phyloP scores from a whole-genome alignment of 2,797 vertebrate species.

The Mastacembelus armatus region DNA sequence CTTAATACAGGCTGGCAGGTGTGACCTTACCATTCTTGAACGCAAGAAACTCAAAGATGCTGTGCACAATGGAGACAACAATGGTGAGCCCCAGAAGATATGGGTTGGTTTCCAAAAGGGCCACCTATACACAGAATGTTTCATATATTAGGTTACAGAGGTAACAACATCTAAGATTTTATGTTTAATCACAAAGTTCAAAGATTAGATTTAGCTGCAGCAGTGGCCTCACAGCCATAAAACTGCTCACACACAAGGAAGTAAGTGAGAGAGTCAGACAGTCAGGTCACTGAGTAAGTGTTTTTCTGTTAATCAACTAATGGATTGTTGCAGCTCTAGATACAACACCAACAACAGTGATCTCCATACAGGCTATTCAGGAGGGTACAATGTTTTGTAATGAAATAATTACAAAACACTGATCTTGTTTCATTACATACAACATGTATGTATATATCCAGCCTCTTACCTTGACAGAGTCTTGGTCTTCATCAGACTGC shows the following conservation, averaged over 20 bases:
- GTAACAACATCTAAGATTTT: neutral
- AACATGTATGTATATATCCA: too few species aligned
- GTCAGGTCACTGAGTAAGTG: too few species aligned
- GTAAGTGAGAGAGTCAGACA: too few species aligned
- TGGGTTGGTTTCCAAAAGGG: slow-evolving; percentile 95
- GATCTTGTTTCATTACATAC: neutral
- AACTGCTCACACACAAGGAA: too few species aligned
- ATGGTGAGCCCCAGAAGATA: slow-evolving; percentile 95
- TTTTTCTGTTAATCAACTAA: too few species aligned
- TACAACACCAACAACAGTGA: neutral
- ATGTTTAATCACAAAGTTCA: neutral
- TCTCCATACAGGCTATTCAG: neutral
- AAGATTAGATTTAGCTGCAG: too few species aligned
- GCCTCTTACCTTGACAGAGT: slow-evolving; percentile 91
- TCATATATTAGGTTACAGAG: neutral
- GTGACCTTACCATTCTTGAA: slow-evolving; percentile 92
- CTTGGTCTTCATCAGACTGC: slow-evolving; percentile 96
- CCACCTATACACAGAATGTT: slow-evolving; percentile 83
- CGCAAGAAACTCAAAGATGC: slow-evolving; percentile 96
- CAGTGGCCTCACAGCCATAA: too few species aligned
- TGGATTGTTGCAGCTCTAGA: neutral
- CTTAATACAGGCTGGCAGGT: neutral
- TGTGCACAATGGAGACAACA: slow-evolving; percentile 95
- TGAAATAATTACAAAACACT: neutral
- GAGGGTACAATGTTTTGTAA: neutral